These are phyloP conservation scores for Eulithis prunata DNA, from an alignment of 2,888 invertebrate genomes.

Conservation along the genomic window DNA sequence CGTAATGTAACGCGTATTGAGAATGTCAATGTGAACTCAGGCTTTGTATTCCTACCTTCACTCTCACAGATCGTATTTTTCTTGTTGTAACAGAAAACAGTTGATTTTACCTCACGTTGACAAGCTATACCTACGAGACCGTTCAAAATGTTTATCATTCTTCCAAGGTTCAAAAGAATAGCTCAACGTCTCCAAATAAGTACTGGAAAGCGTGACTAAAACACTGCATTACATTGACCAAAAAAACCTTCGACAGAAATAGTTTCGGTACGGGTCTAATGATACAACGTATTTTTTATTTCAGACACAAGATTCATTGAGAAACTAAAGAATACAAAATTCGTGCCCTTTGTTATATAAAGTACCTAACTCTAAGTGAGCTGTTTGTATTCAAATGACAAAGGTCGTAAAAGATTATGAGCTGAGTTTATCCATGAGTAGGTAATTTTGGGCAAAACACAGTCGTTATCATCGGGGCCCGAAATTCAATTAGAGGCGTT, in stretches of 20 bases:
- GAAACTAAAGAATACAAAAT: background rate
- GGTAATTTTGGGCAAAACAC: constrained; percentile 15
- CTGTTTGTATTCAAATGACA: constrained; percentile 25
- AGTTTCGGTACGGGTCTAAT: too few relatives aligned
- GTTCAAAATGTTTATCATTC: too few relatives aligned
- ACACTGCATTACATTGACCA: too few relatives aligned
- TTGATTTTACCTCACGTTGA: constrained; percentile 5
- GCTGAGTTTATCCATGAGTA: constrained; percentile 9
- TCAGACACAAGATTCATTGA: background rate
- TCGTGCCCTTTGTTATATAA: background rate
- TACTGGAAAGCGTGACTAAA: too few relatives aligned
- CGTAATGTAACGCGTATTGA: constrained; percentile 75
- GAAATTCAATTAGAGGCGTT: constrained; percentile 20
- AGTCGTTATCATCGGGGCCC: constrained; percentile 9
- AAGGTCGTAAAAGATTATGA: constrained; percentile 25
- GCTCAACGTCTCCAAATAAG: too few relatives aligned
- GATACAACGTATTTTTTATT: too few relatives aligned
- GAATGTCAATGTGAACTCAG: constrained; percentile 75
- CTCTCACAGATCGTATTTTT: constrained; percentile 50
- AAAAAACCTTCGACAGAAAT: too few relatives aligned
- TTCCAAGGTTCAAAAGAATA: too few relatives aligned
- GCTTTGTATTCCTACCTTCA: constrained; percentile 57
- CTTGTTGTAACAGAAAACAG: constrained; percentile 31
- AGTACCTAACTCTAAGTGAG: constrained; percentile 13
- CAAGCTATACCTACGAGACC: too few relatives aligned